Conservation (phyloP, 2,888 invertebrate species). For the Nemotelus nigrinus region DNA sequence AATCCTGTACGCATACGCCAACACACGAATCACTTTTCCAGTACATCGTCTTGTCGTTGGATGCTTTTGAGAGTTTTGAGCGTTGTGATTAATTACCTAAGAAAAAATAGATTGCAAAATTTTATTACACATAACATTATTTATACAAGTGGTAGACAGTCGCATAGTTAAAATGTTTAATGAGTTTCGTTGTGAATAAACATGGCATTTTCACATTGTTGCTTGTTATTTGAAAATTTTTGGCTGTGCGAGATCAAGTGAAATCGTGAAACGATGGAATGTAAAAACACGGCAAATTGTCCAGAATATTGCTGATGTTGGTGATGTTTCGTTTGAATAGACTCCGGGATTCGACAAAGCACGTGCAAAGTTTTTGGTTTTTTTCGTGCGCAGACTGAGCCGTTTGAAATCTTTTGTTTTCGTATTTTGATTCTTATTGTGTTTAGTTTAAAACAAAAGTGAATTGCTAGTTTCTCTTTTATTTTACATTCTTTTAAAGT, state of each 20-base stretch:
- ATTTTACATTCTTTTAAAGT: no score
- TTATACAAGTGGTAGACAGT: slow-evolving; percentile 34
- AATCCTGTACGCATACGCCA: background rate
- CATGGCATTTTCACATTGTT: background rate
- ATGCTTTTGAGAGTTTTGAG: background rate
- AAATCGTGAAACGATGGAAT: background rate
- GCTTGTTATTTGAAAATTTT: background rate
- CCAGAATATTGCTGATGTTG: background rate
- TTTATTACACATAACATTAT: slow-evolving; percentile 25
- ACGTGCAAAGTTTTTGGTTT: no score
- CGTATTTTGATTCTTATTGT: no score
- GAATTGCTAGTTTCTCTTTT: no score
- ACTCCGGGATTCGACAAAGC: no score
- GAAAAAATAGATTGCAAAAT: slow-evolving; percentile 22
- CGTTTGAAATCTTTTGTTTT: no score
- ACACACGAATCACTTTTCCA: background rate
- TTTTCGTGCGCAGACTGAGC: no score
- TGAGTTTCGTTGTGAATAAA: slow-evolving; percentile 14
- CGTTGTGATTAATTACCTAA: slow-evolving; percentile 27
- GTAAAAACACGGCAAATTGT: background rate
- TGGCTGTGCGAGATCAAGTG: background rate
- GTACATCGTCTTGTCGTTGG: background rate
- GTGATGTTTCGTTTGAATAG: no score
- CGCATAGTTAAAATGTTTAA: slow-evolving; percentile 38
- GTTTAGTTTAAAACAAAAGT: no score